These are phyloP conservation scores for Crematogaster levior DNA, from an alignment of 2,888 invertebrate genomes.

Conservation along the genomic window DNA sequence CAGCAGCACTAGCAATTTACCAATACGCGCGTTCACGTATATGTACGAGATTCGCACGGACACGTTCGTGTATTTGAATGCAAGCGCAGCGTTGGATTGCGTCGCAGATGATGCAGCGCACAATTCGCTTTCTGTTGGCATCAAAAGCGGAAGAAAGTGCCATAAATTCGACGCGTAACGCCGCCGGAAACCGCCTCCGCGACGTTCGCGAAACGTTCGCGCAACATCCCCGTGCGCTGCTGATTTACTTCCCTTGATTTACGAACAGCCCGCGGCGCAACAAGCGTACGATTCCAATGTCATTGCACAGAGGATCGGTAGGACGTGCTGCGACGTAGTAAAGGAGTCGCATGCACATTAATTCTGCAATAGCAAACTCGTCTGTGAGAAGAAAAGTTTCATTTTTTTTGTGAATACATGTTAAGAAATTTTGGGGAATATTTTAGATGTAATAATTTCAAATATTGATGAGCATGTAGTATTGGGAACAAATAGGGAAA, in stretches of 20 bases:
- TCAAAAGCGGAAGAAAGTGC: slow-evolving; percentile 80
- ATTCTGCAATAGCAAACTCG: background rate
- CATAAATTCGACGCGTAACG: slow-evolving; percentile 78
- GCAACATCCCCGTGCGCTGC: slow-evolving; percentile 36
- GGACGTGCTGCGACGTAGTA: background rate
- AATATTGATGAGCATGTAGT: background rate
- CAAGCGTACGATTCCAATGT: slow-evolving; percentile 73
- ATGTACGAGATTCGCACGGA: slow-evolving; percentile 16
- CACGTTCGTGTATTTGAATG: slow-evolving; percentile 55
- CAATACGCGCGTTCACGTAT: slow-evolving; percentile 40
- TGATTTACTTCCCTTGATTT: slow-evolving; percentile 30
- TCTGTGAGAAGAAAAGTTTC: background rate
- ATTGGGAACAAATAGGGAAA: background rate
- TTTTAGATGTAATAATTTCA: background rate
- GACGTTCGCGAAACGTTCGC: slow-evolving; percentile 44
- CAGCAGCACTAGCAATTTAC: slow-evolving; percentile 73
- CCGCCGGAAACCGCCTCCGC: slow-evolving; percentile 50
- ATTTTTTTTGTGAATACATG: background rate
- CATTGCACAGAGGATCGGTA: slow-evolving; percentile 25
- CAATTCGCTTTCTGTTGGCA: slow-evolving; percentile 79
- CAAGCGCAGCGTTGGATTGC: slow-evolving; percentile 13
- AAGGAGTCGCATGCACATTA: background rate
- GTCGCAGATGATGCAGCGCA: slow-evolving; percentile 33
- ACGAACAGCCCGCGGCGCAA: slow-evolving; percentile 70
- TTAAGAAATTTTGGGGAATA: background rate